Conservation (phyloP, 2,113 vertebrate species). For the Physeter macrocephalus region DNA sequence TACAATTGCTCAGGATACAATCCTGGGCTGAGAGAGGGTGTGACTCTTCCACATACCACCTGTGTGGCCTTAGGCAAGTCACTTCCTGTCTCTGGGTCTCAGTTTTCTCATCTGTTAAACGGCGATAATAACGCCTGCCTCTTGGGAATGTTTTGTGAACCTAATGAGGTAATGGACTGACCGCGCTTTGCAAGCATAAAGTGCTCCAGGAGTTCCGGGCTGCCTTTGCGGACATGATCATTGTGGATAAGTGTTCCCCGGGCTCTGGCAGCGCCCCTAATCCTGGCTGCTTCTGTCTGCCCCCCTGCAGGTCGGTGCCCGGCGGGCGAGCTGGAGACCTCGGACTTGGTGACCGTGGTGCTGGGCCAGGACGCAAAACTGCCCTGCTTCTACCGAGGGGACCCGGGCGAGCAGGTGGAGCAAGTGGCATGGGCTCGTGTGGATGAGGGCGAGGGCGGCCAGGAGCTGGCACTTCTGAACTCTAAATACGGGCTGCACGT, state of each 20-base stretch:
- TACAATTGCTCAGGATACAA: not conserved
- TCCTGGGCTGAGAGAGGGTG: not conserved
- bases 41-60: not conserved
- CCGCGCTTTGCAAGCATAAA: conserved; percentile 56
- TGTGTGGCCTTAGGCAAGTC: conserved; percentile 30
- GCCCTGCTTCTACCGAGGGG: conserved; percentile 79
- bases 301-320: conserved; percentile 64
- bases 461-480: conserved; percentile 75
- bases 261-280: not conserved
- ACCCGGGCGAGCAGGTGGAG: conserved; percentile 77
- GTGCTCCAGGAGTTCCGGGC: not conserved
- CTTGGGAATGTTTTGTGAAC: conserved; percentile 11
- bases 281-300: not conserved
- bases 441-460: not conserved
- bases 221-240: not conserved
- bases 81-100: conserved; percentile 50
- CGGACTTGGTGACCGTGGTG: conserved; percentile 74
- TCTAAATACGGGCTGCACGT: conserved; percentile 76
- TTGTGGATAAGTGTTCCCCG: not conserved
- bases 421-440: conserved; percentile 82
- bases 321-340: conserved; percentile 70
- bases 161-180: conserved; percentile 53
- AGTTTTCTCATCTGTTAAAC: conserved; percentile 60
- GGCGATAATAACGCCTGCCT: conserved; percentile 37
- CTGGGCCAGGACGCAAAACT: conserved; percentile 82